Evolutionary conservation across 2,113 vertebrate genomes (phyloP).

Genomic region (Pluvianellus socialis): DNA sequence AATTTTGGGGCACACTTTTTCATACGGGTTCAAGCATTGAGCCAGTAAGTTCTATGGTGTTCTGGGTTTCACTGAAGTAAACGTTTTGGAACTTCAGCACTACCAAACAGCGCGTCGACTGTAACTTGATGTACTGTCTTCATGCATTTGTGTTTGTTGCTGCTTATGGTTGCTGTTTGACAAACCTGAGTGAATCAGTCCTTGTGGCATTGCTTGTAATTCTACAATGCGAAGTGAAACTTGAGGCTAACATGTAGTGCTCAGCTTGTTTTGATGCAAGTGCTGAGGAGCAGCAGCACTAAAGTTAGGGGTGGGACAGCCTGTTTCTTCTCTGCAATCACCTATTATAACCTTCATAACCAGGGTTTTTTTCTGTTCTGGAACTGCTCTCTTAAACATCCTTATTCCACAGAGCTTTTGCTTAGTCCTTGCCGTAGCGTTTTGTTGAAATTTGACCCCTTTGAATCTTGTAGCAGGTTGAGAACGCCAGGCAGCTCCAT

Average conservation of each 20-base stretch:
- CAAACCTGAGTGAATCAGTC: background rate
- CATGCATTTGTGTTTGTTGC: background rate
- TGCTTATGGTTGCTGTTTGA: background rate
- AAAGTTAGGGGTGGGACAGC: background rate
- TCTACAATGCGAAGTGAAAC: background rate
- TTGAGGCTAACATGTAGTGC: rapidly evolving
- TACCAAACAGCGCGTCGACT: background rate
- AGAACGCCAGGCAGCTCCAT: background rate
- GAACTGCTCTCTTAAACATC: background rate
- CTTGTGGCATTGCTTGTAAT: background rate
- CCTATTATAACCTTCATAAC: background rate
- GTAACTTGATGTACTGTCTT: background rate
- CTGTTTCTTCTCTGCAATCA: background rate
- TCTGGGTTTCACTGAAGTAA: background rate
- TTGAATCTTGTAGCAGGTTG: background rate
- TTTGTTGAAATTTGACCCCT: background rate
- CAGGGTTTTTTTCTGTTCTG: background rate
- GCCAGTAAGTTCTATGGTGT: background rate
- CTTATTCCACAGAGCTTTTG: background rate
- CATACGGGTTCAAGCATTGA: background rate
- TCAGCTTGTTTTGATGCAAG: background rate
- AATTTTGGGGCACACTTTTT: background rate
- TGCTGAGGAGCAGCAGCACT: background rate
- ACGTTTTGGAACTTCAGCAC: background rate
- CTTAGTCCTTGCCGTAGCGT: background rate